Evolutionary conservation across 1,140 invertebrate genomes (phyloP), one percentile per base, ranked within the genome.

Genomic region (Lepidurus packardi): DNA sequence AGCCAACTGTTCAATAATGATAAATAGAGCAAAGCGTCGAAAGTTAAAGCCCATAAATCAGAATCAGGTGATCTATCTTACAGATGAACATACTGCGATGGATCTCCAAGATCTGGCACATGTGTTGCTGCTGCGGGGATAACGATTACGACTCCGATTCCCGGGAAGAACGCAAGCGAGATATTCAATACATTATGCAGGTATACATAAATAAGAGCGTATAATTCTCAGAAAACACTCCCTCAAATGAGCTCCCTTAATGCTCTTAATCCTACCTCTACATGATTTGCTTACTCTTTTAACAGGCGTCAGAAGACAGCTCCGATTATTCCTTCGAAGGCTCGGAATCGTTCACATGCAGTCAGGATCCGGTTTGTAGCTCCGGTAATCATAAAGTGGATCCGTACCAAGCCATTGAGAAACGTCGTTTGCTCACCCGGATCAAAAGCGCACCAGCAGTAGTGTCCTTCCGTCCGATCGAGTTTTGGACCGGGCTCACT

Each of bases 161-260:
- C 53, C 53, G 53, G 16, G 53, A 65, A 65, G 53, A 65, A 21
- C 53, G 53, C 53, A 65, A 65, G 53, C 53, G 53, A 65, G 53
- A 65, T 16, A 65, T 65, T 21, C 53, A 21, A 65, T 65, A 65
- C 53, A 65, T 65, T 65, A 65, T 65, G 53, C 53, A 65, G 53
- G 53, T 65, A 65, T 65, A n/a, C 53, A 65, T 65, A 16, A 65
- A 65, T 7, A 65, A 13, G 16, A 13, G 53, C 21, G 53, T 13
- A 7, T 13, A 65, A 9, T 65, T 65, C 13, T 21, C 16, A n/a
- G 16, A 16, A 13, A 9, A 16, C 13, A 65, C 3, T 7, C 53
- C 21, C 53, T 65, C 53, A 65, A n/a, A 7, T 65, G 13, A 65
- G 53, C 45, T 47, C 34, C 34, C 34, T 34, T 34, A 34, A 34